These are phyloP conservation scores for Ctenopoma multispine DNA, from an alignment of 2,797 vertebrate genomes.

Conservation along the genomic window DNA sequence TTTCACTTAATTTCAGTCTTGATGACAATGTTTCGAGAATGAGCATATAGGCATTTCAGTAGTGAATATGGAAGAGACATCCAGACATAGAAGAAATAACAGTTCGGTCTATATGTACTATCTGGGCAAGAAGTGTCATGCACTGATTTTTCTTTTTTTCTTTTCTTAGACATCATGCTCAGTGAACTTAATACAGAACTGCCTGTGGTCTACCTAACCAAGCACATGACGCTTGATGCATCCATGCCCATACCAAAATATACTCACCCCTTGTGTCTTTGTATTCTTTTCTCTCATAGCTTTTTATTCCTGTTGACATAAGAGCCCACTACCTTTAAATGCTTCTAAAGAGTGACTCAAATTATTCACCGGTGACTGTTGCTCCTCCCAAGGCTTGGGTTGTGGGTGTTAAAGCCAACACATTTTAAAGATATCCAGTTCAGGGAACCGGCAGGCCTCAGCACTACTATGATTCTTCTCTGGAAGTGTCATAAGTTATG, in stretches of 20 bases:
- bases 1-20: slow-evolving; percentile 1
- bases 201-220: slow-evolving; percentile 49
- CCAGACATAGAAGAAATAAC: slow-evolving; percentile 1
- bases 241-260: slow-evolving; percentile 48
- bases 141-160: slow-evolving; percentile 41
- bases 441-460: not conserved
- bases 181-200: slow-evolving; percentile 51
- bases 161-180: slow-evolving; percentile 53
- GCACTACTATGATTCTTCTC: not conserved
- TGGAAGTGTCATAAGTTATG: not conserved
- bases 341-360: slow-evolving; percentile 53
- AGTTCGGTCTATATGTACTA: slow-evolving; percentile 13
- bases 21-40: slow-evolving; percentile 1
- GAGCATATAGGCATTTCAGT: not conserved
- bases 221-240: slow-evolving; percentile 64
- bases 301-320: slow-evolving; percentile 52
- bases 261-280: slow-evolving; percentile 21
- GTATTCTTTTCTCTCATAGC: slow-evolving; percentile 20
- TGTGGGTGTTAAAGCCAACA: slow-evolving; percentile 28
- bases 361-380: slow-evolving; percentile 62
- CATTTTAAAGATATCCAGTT: slow-evolving; percentile 43
- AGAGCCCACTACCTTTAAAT: slow-evolving; percentile 27
- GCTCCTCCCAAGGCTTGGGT: slow-evolving; percentile 16
- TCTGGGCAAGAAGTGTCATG: slow-evolving; percentile 27
- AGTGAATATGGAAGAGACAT: not conserved